Evolutionary conservation across 1,140 invertebrate species (phyloP).

Genomic region (Mya arenaria): DNA sequence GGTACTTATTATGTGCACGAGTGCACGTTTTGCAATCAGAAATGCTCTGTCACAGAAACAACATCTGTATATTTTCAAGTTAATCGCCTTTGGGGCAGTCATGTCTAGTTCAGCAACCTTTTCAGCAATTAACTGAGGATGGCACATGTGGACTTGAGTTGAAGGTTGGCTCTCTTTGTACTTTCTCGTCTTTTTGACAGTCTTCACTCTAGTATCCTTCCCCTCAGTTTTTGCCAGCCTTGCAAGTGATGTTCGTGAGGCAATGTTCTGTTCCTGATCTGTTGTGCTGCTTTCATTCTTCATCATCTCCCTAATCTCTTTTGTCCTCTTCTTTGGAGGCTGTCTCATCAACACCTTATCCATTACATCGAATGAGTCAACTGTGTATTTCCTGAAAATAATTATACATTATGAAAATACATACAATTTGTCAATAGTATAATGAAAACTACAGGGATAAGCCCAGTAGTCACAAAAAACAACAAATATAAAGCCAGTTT

Average conservation of each 20-base stretch:
- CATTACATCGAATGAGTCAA: conserved; percentile 28
- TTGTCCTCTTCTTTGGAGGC: conserved; percentile 76
- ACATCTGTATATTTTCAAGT: conserved; percentile 64
- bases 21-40: conserved; percentile 67
- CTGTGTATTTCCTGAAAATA: conserved; percentile 48
- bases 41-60: conserved; percentile 70
- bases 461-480: no score
- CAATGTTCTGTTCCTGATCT: conserved; percentile 8
- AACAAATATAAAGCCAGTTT: no score
- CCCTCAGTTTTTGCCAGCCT: no score
- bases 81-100: background rate
- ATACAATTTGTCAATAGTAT: no score
- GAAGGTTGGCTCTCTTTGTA: no score
- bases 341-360: conserved; percentile 65
- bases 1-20: conserved; percentile 64
- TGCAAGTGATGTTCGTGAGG: no score
- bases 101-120: conserved; percentile 39
- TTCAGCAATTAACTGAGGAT: conserved; percentile 50
- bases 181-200: no score
- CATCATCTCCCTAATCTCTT: conserved; percentile 63
- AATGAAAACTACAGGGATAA: no score
- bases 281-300: conserved; percentile 55
- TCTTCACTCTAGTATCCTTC: no score
- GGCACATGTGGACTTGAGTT: conserved; percentile 12
- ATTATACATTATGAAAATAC: no score